Percentiles rank a stretch among this genome's conserved stretches.
phyloP scores from a whole-genome alignment of 2,888 invertebrate species.

The Phytoseiulus persimilis region DNA sequence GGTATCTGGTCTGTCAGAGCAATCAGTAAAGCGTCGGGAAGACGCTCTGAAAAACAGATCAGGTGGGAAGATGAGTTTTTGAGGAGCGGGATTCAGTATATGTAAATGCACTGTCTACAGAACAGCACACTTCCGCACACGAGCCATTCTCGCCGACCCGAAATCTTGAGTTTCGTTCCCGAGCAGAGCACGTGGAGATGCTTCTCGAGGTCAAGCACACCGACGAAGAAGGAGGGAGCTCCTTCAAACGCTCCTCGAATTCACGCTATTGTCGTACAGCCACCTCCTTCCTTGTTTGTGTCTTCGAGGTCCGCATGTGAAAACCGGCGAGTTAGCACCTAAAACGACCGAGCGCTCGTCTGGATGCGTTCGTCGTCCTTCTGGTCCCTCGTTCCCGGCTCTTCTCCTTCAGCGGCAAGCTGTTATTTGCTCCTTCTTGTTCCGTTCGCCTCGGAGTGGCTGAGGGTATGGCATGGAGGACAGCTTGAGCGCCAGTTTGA shows the following conservation, averaged over 20 bases:
- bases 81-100: neutral
- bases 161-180: neutral
- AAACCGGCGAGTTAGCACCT: neutral
- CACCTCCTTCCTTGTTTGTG: neutral
- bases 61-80: neutral
- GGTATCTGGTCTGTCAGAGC: neutral
- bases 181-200: neutral
- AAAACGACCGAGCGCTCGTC: neutral
- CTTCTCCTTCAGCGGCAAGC: no score
- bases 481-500: no score
- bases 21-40: neutral
- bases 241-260: neutral
- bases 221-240: neutral
- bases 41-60: neutral
- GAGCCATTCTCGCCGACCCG: neutral
- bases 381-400: no score
- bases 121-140: neutral
- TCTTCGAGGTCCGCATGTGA: neutral
- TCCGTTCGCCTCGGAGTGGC: no score
- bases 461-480: no score
- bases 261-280: neutral
- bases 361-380: neutral
- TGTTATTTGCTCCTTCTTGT: no score
- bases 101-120: neutral
- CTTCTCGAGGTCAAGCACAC: neutral